A percentile compares a stretch with the other conserved stretches of the same genome.
phyloP scores from a whole-genome alignment of 2,113 vertebrate genomes.

The Pedetes capensis region DNA sequence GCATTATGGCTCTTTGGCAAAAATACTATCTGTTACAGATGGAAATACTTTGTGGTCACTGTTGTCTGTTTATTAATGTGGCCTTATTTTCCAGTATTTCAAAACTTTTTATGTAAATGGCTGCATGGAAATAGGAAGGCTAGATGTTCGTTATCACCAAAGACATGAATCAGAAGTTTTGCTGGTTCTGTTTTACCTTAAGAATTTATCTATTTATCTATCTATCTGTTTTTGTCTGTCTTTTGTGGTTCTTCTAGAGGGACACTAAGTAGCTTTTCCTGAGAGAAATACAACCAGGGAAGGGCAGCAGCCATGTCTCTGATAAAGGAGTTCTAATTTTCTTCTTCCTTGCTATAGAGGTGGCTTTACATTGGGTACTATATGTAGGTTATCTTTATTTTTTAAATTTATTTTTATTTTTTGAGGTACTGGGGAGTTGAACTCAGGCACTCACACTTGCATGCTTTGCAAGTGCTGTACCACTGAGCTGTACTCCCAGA shows the following conservation, averaged over 20 bases:
- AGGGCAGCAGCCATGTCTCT: not conserved
- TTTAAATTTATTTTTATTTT: too few species aligned
- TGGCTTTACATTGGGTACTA: not conserved
- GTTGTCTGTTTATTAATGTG: not conserved
- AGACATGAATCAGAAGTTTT: not conserved
- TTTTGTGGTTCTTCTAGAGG: not conserved
- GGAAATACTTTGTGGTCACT: not conserved
- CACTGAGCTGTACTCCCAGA: too few species aligned
- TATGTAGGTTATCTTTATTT: too few species aligned
- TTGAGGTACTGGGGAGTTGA: too few species aligned
- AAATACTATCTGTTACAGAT: not conserved
- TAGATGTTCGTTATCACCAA: not conserved
- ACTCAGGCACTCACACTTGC: too few species aligned
- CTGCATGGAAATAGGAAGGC: not conserved
- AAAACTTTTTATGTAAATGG: not conserved
- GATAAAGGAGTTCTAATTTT: not conserved
- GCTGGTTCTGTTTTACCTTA: not conserved
- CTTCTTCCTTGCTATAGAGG: not conserved
- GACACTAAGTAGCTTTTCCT: not conserved
- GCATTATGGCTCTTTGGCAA: not conserved
- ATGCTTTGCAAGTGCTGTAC: too few species aligned
- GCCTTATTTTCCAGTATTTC: not conserved
- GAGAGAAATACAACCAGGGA: not conserved
- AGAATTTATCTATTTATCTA: too few species aligned
- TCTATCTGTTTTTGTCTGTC: too few species aligned